These are phyloP conservation scores for Bufotes viridis DNA, from an alignment of 2,797 vertebrate genomes.

Conservation along the genomic window DNA sequence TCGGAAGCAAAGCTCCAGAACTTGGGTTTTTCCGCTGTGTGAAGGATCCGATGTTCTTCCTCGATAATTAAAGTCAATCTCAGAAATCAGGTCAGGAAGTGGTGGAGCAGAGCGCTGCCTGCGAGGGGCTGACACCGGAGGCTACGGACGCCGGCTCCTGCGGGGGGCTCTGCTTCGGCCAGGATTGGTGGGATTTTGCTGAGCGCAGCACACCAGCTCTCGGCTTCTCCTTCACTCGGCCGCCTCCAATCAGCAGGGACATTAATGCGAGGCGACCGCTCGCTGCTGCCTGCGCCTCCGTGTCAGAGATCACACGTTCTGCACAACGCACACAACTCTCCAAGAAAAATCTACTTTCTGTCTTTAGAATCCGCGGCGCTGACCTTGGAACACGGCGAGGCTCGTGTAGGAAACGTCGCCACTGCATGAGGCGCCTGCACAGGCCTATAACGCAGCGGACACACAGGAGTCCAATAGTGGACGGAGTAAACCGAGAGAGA, in stretches of 20 bases:
- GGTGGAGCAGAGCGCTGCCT: slow-evolving; percentile 13
- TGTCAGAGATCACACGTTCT: slow-evolving; percentile 23
- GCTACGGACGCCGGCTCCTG: too few relatives aligned
- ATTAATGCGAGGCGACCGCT: neutral
- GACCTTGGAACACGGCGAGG: neutral
- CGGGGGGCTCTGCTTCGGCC: too few relatives aligned
- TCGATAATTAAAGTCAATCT: slow-evolving; percentile 15
- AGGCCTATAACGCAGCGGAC: neutral
- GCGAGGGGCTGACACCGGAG: neutral
- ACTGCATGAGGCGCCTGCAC: neutral
- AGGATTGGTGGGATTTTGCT: neutral
- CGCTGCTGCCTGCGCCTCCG: neutral
- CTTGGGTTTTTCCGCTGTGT: neutral
- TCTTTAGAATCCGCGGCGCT: neutral
- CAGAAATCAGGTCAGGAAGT: slow-evolving; percentile 13
- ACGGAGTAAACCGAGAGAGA: too few relatives aligned
- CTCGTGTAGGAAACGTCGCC: neutral
- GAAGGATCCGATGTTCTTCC: neutral
- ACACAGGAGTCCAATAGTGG: too few relatives aligned
- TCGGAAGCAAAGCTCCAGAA: too few relatives aligned
- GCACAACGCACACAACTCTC: slow-evolving; percentile 17
- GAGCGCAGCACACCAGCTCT: slow-evolving; percentile 42
- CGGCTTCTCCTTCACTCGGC: slow-evolving; percentile 7
- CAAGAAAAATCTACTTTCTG: slow-evolving; percentile 17
- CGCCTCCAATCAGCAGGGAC: neutral